A percentile compares a stretch with the other conserved stretches of the same genome.
Conservation (phyloP, 2,113 vertebrate species). For the Gavialis gangeticus region DNA sequence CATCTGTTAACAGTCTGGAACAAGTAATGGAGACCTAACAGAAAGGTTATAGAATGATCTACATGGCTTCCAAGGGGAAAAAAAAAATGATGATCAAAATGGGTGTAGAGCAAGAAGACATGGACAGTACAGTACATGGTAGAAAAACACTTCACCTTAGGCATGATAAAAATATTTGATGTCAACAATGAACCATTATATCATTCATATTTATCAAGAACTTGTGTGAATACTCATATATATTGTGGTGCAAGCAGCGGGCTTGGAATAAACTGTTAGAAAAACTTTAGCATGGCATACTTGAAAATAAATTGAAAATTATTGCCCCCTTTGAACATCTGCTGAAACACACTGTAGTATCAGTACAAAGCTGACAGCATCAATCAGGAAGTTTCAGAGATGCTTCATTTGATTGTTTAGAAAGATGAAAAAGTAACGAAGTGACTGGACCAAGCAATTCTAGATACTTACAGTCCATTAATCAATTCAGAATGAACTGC, state of each 20-base stretch:
- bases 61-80: background rate
- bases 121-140: background rate
- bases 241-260: slow-evolving; percentile 17
- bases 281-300: slow-evolving; percentile 30
- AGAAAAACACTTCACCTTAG: background rate
- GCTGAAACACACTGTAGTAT: slow-evolving; percentile 71
- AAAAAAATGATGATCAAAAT: background rate
- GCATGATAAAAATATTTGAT: background rate
- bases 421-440: slow-evolving; percentile 77
- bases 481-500: slow-evolving; percentile 76
- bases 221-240: background rate
- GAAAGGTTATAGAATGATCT: background rate
- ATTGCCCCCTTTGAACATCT: slow-evolving; percentile 59
- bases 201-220: background rate
- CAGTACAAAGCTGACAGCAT: slow-evolving; percentile 69
- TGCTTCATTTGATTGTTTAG: slow-evolving; percentile 78
- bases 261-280: slow-evolving; percentile 23
- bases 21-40: slow-evolving; percentile 2
- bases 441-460: slow-evolving; percentile 74
- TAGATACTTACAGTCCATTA: slow-evolving; percentile 75
- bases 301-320: slow-evolving; percentile 69
- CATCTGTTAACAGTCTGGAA: slow-evolving; percentile 7
- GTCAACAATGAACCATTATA: background rate
- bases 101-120: background rate
- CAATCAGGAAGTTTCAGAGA: slow-evolving; percentile 74